Evolutionary conservation across 2,888 invertebrate genomes (phyloP).

Genomic region (Himalopsyche anomala): DNA sequence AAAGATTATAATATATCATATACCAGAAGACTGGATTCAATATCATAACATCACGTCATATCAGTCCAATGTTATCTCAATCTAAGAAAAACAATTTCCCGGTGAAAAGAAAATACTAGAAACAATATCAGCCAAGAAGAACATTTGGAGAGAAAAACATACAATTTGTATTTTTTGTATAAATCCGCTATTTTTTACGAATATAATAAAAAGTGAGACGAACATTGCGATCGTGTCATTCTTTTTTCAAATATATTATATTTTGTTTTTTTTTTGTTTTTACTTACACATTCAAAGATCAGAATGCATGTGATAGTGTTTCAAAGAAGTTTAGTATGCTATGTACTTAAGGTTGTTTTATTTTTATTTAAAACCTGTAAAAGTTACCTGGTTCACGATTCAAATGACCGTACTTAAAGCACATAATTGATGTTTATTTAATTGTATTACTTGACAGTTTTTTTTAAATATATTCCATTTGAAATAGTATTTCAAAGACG

Average conservation of each 20-base stretch:
- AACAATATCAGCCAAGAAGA: not conserved
- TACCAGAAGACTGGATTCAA: not conserved
- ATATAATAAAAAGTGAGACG: not conserved
- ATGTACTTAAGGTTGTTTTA: no score
- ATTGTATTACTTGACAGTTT: no score
- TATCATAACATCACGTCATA: not conserved
- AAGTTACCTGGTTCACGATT: no score
- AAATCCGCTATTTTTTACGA: constrained; percentile 3
- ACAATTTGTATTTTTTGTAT: constrained; percentile 24
- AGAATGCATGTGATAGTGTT: not conserved
- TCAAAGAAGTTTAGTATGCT: no score
- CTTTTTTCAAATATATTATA: constrained; percentile 5
- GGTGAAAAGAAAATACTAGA: constrained; percentile 5
- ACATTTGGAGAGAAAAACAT: not conserved
- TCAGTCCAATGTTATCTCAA: not conserved
- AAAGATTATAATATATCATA: no score
- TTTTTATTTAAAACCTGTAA: no score
- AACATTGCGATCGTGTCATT: not conserved
- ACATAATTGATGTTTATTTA: no score
- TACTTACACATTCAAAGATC: not conserved
- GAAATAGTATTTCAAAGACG: no score
- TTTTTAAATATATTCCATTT: no score
- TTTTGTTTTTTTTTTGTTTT: not conserved
- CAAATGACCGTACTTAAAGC: no score
- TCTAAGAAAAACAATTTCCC: not conserved